Evolutionary conservation across 2,113 vertebrate genomes (phyloP).

Genomic region (Tragulus kanchil): DNA sequence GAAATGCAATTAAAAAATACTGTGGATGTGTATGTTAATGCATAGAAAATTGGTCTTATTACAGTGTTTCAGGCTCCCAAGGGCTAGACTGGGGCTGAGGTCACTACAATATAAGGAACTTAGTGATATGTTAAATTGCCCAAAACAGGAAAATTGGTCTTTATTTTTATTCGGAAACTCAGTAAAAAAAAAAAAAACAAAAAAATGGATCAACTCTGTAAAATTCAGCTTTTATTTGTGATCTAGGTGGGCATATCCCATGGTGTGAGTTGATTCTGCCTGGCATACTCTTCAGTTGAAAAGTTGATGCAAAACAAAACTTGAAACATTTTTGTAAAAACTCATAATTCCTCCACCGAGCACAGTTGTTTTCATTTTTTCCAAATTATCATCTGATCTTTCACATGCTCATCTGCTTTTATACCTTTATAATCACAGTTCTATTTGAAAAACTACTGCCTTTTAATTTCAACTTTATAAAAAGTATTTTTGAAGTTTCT

Average conservation of each 20-base stretch:
- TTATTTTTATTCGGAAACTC: no score
- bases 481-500: constrained; percentile 8
- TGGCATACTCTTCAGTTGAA: neutral
- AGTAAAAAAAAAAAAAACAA: no score
- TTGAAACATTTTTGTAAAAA: neutral
- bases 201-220: neutral
- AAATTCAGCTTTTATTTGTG: neutral
- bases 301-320: neutral
- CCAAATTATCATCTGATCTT: neutral
- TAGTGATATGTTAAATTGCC: no score
- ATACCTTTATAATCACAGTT: constrained; percentile 19
- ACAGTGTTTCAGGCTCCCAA: neutral
- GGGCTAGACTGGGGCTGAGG: neutral
- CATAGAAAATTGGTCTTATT: neutral
- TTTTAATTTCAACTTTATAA: constrained; percentile 1
- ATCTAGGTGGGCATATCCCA: neutral
- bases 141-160: no score
- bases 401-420: neutral
- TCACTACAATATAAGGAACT: neutral
- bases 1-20: neutral
- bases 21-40: neutral
- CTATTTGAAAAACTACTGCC: neutral
- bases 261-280: neutral
- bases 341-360: neutral
- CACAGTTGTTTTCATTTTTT: neutral